Evolutionary conservation across 2,888 invertebrate genomes (phyloP), one percentile per base, ranked within the genome.

Genomic region (Caenorhabditis sp.): DNA sequence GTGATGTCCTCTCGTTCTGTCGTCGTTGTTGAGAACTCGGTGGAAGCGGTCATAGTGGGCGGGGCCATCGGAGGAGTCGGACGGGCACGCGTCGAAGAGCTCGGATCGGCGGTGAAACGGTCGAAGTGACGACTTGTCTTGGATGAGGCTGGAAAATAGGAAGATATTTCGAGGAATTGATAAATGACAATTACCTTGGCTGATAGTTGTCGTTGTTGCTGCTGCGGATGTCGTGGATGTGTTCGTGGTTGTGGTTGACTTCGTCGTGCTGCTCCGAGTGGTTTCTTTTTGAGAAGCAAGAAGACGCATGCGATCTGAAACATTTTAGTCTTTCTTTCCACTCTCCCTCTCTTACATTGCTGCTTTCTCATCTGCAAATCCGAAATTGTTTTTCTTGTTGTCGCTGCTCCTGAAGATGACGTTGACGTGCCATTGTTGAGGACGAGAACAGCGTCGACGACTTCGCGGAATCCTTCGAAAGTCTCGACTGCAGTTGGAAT

Each of bases 401-500:
- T 72, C 13, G 45, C 37, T 2, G 43, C 48, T 59, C 59, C 81
- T 72, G 41, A 56, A 13, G 70, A 39, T 15, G 52, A 6, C 0
- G 73, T 37, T 17, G 63, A 41, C 22, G 62, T 48, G 2, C 79
- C 61, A 32, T 78, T 71, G 53, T 84, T 81, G 17, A 82, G 59
- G 13, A 63, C 56, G 11, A 87, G 61, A 1, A 85, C 85, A 2
- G 81, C 82, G 37, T 85, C 81, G 15, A 87, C 80, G 48, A 88
- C 86, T 61, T 86, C 88, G 50, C 87, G 85, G 41, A 88, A 81
- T 8, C 83, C 88, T 71, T 88, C 88, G 53, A 86, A 84, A 0
- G 87, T 88, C 63, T 88, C 88, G 8, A 88, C 80, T 7, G 84
- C 88, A 11, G 87, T 88, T 24, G 88, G 88, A 43, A 88, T 81